These are phyloP conservation scores for Asteroscopus sphinx DNA, from an alignment of 2,888 invertebrate species.

Conservation along the genomic window DNA sequence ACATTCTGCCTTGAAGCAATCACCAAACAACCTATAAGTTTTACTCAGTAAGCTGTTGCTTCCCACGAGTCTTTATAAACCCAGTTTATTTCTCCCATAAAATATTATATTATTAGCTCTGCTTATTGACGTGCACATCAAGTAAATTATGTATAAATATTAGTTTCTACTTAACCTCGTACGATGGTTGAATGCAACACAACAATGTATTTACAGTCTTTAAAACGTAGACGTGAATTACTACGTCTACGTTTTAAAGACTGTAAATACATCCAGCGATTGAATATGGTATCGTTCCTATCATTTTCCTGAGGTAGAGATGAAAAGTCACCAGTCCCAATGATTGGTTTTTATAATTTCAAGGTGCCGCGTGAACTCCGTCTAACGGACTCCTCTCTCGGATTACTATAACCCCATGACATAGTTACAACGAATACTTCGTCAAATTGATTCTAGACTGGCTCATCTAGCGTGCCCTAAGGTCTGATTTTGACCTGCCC, in stretches of 20 bases:
- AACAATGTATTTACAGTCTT: too few species aligned
- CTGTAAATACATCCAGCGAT: constrained; percentile 44
- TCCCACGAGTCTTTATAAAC: not conserved
- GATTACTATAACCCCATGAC: constrained; percentile 85
- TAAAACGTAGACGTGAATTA: too few species aligned
- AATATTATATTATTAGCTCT: not conserved
- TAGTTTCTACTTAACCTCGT: not conserved
- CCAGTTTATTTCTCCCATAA: not conserved
- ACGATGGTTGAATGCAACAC: constrained; percentile 8
- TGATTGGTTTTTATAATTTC: constrained; percentile 84
- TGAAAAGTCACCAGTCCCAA: constrained; percentile 75
- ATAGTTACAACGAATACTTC: constrained; percentile 76
- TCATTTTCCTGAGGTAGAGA: constrained; percentile 73
- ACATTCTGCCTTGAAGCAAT: too few species aligned
- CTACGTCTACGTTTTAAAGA: constrained; percentile 26
- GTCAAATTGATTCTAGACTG: constrained; percentile 81
- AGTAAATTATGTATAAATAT: constrained; percentile 7
- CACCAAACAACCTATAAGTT: too few species aligned
- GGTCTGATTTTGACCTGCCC: constrained; percentile 46
- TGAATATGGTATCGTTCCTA: constrained; percentile 58
- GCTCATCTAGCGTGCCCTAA: constrained; percentile 65
- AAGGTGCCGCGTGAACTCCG: constrained; percentile 78
- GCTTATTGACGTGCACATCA: not conserved
- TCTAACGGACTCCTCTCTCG: constrained; percentile 79
- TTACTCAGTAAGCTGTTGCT: not conserved